phyloP scores from a whole-genome alignment of 2,888 invertebrate species.

The Cynaeus angustus region DNA sequence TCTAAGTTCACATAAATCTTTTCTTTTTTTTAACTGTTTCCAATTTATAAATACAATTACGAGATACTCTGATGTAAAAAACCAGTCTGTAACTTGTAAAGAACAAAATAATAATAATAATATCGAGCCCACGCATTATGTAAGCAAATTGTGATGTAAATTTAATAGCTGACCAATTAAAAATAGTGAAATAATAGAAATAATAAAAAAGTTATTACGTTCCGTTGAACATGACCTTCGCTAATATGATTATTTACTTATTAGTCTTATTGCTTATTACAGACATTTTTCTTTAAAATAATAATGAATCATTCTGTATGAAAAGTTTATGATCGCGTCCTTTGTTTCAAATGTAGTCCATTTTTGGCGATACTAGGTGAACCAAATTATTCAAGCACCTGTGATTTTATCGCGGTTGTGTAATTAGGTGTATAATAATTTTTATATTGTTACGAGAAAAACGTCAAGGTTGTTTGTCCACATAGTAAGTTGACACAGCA shows the following conservation, averaged over 20 bases:
- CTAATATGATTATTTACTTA: constrained; percentile 16
- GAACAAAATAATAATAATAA: constrained; percentile 14
- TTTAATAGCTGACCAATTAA: constrained; percentile 30
- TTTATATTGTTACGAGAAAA: constrained; percentile 39
- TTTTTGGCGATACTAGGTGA: too few species aligned
- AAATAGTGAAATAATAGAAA: constrained; percentile 29
- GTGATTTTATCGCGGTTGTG: constrained; percentile 20
- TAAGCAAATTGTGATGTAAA: constrained; percentile 38
- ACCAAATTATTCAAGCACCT: constrained; percentile 25
- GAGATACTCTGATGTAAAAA: not conserved
- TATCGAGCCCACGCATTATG: constrained; percentile 20
- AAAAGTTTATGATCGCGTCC: too few species aligned
- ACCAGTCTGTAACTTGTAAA: not conserved
- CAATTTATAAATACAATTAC: not conserved
- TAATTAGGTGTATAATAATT: constrained; percentile 38
- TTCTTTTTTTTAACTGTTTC: not conserved
- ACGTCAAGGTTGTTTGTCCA: constrained; percentile 41
- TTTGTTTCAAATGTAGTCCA: not conserved
- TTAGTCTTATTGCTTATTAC: constrained; percentile 5
- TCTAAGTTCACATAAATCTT: not conserved
- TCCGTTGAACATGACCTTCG: constrained; percentile 36
- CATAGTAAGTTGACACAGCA: constrained; percentile 41
- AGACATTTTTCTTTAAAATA: not conserved
- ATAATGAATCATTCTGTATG: not conserved
- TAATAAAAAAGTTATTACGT: constrained; percentile 35